Conservation (phyloP, 2,113 vertebrate genomes). For the Casuarius casuarius region DNA sequence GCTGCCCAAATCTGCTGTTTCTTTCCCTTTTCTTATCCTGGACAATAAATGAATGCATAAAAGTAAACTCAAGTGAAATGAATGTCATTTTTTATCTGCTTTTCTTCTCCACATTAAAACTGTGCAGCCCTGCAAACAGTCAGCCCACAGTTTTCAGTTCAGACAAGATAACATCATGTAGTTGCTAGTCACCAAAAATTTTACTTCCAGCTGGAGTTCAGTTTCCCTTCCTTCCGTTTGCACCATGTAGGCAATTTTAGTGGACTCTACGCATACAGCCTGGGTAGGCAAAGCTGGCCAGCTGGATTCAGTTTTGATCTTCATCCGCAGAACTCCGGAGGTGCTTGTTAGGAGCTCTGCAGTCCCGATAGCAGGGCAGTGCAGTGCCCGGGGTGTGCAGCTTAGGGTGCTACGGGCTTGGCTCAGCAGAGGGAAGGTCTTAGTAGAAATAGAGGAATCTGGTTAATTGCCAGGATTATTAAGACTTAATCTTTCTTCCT, state of each 20-base stretch:
- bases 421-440: background rate
- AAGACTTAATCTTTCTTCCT: background rate
- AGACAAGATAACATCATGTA: background rate
- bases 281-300: background rate
- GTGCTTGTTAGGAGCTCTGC: background rate
- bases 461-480: background rate
- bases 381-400: background rate
- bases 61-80: background rate
- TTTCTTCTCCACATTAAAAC: background rate
- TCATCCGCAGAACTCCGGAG: background rate
- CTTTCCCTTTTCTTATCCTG: background rate
- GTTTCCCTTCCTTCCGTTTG: background rate
- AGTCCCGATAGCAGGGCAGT: background rate
- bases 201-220: background rate
- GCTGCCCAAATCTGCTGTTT: background rate
- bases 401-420: rapidly evolving
- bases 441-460: background rate
- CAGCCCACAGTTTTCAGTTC: background rate
- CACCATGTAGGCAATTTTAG: background rate
- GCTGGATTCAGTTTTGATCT: background rate
- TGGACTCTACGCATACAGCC: background rate
- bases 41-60: background rate
- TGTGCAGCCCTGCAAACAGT: background rate
- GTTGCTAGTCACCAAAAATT: background rate
- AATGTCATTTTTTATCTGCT: background rate